A percentile compares a stretch with the other conserved stretches of the same genome.
These are phyloP conservation scores for Poeciliopsis retropinna DNA, from an alignment of 2,113 vertebrate genomes.

Conservation along the genomic window DNA sequence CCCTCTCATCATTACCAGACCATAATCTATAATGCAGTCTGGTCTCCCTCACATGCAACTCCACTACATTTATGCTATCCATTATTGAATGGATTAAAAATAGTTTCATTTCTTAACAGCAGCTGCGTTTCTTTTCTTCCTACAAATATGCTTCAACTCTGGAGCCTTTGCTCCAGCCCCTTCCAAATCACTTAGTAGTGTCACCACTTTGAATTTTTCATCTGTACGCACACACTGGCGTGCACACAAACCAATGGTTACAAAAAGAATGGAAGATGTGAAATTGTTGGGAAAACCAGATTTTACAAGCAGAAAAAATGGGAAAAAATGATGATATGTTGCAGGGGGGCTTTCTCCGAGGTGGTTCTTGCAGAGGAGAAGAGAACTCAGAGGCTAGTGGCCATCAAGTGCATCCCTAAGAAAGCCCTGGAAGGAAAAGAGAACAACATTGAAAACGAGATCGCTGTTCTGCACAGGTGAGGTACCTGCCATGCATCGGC, in stretches of 20 bases:
- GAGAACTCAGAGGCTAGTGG: slow-evolving; percentile 90
- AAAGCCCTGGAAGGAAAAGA: slow-evolving; percentile 96
- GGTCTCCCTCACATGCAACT: slow-evolving; percentile 47
- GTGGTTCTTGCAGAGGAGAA: slow-evolving; percentile 96
- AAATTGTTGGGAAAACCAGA: not conserved
- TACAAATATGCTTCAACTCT: slow-evolving; percentile 31
- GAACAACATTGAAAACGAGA: slow-evolving; percentile 97
- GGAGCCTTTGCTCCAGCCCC: slow-evolving; percentile 21
- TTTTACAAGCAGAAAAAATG: not conserved
- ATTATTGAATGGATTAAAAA: slow-evolving; percentile 68
- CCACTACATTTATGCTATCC: slow-evolving; percentile 60
- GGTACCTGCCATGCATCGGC: not conserved
- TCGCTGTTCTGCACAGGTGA: slow-evolving; percentile 94
- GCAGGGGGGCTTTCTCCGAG: slow-evolving; percentile 95
- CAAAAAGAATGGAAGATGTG: slow-evolving; percentile 14
- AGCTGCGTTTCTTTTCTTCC: slow-evolving; percentile 20
- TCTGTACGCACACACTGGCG: slow-evolving; percentile 14
- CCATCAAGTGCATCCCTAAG: slow-evolving; percentile 98
- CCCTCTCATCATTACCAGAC: slow-evolving; percentile 56
- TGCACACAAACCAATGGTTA: slow-evolving; percentile 16
- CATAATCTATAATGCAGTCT: slow-evolving; percentile 70
- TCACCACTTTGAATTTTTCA: slow-evolving; percentile 69
- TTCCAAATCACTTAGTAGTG: slow-evolving; percentile 44
- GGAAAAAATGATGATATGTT: slow-evolving; percentile 1
- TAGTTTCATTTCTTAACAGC: slow-evolving; percentile 27